These are phyloP conservation scores for Halichoerus grypus DNA, from an alignment of 2,113 vertebrate species.

Conservation along the genomic window DNA sequence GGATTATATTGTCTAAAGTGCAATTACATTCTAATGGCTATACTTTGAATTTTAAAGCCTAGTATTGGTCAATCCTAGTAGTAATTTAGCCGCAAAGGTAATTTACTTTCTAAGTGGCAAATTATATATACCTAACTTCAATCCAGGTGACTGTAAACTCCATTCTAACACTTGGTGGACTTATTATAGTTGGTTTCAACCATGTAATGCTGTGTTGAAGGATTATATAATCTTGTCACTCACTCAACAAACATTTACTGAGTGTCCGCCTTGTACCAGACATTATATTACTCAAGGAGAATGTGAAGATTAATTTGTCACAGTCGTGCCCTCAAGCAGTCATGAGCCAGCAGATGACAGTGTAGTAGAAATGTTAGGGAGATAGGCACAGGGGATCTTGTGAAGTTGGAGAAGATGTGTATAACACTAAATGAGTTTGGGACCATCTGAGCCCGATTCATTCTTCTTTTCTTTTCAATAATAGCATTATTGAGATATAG, in stretches of 20 bases:
- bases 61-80: not conserved
- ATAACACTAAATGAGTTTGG: not conserved
- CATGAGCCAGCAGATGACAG: not conserved
- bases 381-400: not conserved
- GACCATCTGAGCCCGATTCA: not conserved
- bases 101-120: slow-evolving; percentile 30
- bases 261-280: not conserved
- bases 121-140: not conserved
- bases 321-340: not conserved
- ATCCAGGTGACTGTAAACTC: not conserved
- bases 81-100: slow-evolving; percentile 17
- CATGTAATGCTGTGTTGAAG: not conserved
- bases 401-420: not conserved
- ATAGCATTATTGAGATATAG: not conserved
- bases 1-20: not conserved
- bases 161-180: not conserved
- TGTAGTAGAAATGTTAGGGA: not conserved
- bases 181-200: slow-evolving; percentile 18
- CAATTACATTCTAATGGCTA: not conserved
- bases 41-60: slow-evolving; percentile 30
- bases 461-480: not conserved
- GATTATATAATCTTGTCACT: not conserved
- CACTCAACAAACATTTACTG: not conserved
- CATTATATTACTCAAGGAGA: not conserved
- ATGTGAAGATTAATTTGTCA: not conserved